Percentiles rank a stretch among this genome's conserved stretches.
Evolutionary conservation across 2,113 vertebrate genomes (phyloP).

Genomic region (Xiphophorus maculatus): DNA sequence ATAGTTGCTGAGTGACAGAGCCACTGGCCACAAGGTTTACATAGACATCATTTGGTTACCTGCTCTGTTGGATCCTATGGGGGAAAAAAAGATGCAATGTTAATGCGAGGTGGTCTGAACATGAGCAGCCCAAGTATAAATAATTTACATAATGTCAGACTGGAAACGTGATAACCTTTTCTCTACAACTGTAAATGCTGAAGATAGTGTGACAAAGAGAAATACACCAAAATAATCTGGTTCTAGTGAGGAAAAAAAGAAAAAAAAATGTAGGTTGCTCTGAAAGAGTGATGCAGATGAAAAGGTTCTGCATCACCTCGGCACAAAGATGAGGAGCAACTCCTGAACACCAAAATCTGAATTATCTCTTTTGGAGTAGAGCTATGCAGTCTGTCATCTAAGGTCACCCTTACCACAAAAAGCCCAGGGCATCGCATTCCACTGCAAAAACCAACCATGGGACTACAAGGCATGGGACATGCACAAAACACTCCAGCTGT

Average conservation of each 20-base stretch:
- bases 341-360: not conserved
- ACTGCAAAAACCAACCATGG: conserved; percentile 6
- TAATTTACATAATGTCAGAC: not conserved
- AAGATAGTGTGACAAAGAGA: not conserved
- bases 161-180: not conserved
- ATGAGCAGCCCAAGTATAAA: not conserved
- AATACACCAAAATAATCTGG: not conserved
- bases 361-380: not conserved
- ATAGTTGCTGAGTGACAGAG: not conserved
- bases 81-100: not conserved
- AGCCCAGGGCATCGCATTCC: not conserved
- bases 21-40: not conserved
- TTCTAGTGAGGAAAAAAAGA: not conserved
- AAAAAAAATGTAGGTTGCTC: not conserved
- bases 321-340: not conserved
- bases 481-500: not conserved
- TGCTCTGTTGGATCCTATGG: not conserved
- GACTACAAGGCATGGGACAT: conserved; percentile 13
- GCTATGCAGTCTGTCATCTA: not conserved
- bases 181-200: not conserved
- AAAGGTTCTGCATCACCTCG: not conserved
- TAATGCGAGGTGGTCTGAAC: not conserved
- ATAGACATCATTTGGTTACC: not conserved
- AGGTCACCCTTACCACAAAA: not conserved
- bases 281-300: not conserved